Evolutionary conservation across 1,140 invertebrate species (phyloP).

Genomic region (Matsumurasca onukii): DNA sequence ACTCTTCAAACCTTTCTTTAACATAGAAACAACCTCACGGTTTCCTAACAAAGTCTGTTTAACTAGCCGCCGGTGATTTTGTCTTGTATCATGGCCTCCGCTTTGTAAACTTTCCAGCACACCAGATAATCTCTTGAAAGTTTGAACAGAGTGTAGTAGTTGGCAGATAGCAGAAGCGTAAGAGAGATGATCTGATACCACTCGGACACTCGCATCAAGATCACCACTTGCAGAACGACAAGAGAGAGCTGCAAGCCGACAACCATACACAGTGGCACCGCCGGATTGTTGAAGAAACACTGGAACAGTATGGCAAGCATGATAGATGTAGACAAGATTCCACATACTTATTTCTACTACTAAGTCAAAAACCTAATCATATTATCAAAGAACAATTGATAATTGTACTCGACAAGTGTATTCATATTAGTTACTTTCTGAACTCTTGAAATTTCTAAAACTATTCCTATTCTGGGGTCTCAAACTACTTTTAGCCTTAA

Average conservation of each 20-base stretch:
- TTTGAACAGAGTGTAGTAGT: conserved; percentile 91
- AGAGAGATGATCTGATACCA: conserved; percentile 92
- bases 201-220: conserved; percentile 73
- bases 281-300: conserved; percentile 87
- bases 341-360: background rate
- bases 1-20: no score
- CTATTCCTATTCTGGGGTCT: no score
- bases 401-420: no score
- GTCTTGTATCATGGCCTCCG: conserved; percentile 69
- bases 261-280: conserved; percentile 70
- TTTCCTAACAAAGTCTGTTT: background rate
- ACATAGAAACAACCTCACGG: no score
- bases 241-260: conserved; percentile 71
- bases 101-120: conserved; percentile 76
- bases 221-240: conserved; percentile 73
- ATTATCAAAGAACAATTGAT: no score
- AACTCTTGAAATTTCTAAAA: no score
- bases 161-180: conserved; percentile 80
- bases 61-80: conserved; percentile 45
- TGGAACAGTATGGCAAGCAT: conserved; percentile 61
- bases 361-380: no score
- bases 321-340: conserved; percentile 36
- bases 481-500: no score
- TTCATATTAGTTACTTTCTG: no score
- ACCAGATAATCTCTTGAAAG: conserved; percentile 82